phyloP scores from a whole-genome alignment of 2,888 invertebrate genomes.

The Trisateles emortualis region DNA sequence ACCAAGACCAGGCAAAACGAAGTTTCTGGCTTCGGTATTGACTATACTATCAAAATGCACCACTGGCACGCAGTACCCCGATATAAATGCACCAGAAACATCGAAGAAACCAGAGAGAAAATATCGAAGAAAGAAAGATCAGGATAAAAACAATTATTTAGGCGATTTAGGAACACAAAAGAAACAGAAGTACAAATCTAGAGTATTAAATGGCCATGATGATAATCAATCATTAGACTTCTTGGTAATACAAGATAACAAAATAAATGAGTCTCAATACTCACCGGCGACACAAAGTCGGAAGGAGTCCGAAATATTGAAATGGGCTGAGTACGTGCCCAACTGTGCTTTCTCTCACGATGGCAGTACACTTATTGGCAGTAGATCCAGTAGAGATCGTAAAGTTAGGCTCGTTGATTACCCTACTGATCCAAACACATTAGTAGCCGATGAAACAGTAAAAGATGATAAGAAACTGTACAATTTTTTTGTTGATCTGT shows the following conservation, averaged over 20 bases:
- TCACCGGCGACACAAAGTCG: slow-evolving; percentile 56
- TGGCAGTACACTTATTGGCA: too few relatives aligned
- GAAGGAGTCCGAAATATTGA: slow-evolving; percentile 14
- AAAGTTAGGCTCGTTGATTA: slow-evolving; percentile 36
- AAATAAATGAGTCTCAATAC: slow-evolving; percentile 14
- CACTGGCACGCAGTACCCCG: slow-evolving; percentile 63
- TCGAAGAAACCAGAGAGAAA: slow-evolving; percentile 13
- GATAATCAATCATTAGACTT: slow-evolving; percentile 46
- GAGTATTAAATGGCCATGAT: slow-evolving; percentile 44
- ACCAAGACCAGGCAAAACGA: slow-evolving; percentile 53
- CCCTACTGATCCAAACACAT: slow-evolving; percentile 43
- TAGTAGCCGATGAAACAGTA: slow-evolving; percentile 39
- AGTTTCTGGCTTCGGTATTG: slow-evolving; percentile 61
- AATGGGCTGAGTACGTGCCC: slow-evolving; percentile 15
- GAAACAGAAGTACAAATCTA: slow-evolving; percentile 50
- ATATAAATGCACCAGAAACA: slow-evolving; percentile 19
- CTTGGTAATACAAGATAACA: slow-evolving; percentile 58
- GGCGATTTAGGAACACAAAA: slow-evolving; percentile 11
- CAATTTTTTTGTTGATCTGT: slow-evolving; percentile 69
- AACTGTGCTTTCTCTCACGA: too few relatives aligned
- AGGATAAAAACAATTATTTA: neutral
- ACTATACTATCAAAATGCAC: slow-evolving; percentile 65
- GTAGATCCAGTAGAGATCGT: slow-evolving; percentile 25
- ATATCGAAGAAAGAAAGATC: slow-evolving; percentile 8
- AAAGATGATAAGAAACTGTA: slow-evolving; percentile 60